Evolutionary conservation across 2,888 invertebrate genomes (phyloP).

Genomic region (Xestobium rufovillosum): DNA sequence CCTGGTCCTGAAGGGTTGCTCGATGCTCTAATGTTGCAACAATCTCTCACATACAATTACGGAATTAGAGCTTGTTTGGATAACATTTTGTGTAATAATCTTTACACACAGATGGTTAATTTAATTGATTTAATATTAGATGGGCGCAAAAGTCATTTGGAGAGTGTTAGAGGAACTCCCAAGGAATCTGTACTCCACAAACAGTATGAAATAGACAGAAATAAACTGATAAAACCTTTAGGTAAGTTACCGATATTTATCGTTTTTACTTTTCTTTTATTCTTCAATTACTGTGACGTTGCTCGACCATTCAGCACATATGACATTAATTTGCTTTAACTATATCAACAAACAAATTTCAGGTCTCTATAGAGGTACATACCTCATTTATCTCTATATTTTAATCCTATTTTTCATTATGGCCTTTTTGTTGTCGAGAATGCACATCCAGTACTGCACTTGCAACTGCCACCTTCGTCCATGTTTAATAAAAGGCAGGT

Average conservation of each 20-base stretch:
- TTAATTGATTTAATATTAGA: constrained; percentile 67
- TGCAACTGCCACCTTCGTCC: no score
- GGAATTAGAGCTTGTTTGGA: constrained; percentile 53
- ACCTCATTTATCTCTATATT: no score
- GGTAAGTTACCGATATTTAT: constrained; percentile 43
- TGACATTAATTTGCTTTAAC: no score
- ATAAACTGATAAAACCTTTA: constrained; percentile 58
- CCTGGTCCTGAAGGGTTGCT: constrained; percentile 48
- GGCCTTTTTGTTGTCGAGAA: no score
- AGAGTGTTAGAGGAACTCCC: constrained; percentile 51
- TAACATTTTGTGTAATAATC: constrained; percentile 46
- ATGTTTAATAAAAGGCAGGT: no score
- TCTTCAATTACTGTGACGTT: no score
- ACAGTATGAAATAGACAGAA: constrained; percentile 59
- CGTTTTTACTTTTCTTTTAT: no score
- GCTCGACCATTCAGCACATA: no score
- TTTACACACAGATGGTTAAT: constrained; percentile 63
- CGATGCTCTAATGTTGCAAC: constrained; percentile 46
- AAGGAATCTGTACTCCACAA: constrained; percentile 53
- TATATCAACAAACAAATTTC: no score
- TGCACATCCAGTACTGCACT: no score
- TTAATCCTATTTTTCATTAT: no score
- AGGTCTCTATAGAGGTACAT: no score
- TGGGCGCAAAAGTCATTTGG: constrained; percentile 61
- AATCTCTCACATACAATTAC: constrained; percentile 42